Evolutionary conservation across 2,797 vertebrate genomes (phyloP).

Genomic region (Leptoclinus maculatus): DNA sequence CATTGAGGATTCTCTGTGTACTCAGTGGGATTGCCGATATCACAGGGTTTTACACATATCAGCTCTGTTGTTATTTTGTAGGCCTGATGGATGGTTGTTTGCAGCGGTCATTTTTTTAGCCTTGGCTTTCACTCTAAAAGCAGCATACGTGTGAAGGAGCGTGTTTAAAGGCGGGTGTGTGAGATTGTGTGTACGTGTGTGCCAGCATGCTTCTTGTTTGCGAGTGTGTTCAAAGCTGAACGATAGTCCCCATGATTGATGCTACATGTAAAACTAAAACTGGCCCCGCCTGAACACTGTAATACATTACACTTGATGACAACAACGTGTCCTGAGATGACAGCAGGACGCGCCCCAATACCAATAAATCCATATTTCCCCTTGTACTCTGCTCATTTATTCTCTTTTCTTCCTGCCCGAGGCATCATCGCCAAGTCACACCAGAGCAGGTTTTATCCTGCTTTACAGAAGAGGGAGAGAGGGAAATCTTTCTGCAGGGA

Average conservation of each 20-base stretch:
- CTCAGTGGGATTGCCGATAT: conserved; percentile 63
- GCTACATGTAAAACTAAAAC: conserved; percentile 71
- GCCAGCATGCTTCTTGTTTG: conserved; percentile 13
- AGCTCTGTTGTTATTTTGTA: conserved; percentile 64
- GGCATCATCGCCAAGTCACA: conserved; percentile 56
- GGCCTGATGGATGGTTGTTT: conserved; percentile 74
- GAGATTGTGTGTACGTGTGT: conserved; percentile 4
- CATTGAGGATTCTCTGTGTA: conserved; percentile 60
- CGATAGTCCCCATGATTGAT: conserved; percentile 72
- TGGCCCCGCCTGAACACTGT: conserved; percentile 62
- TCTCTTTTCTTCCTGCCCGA: conserved; percentile 40
- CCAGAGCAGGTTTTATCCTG: conserved; percentile 58
- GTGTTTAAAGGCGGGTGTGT: conserved; percentile 14
- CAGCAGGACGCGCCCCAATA: conserved; percentile 63
- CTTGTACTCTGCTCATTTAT: conserved; percentile 64
- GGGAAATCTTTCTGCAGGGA: conserved; percentile 20
- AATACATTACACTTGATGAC: conserved; percentile 68
- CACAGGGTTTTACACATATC: conserved; percentile 71
- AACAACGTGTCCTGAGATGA: conserved; percentile 64
- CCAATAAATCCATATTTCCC: conserved; percentile 75
- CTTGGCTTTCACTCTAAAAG: conserved; percentile 61
- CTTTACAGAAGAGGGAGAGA: conserved; percentile 34
- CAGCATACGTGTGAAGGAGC: conserved; percentile 16
- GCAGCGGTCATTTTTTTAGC: conserved; percentile 65
- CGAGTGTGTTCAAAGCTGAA: conserved; percentile 59